Conservation (phyloP, 2,888 invertebrate species). For the Rotaria socialis region DNA sequence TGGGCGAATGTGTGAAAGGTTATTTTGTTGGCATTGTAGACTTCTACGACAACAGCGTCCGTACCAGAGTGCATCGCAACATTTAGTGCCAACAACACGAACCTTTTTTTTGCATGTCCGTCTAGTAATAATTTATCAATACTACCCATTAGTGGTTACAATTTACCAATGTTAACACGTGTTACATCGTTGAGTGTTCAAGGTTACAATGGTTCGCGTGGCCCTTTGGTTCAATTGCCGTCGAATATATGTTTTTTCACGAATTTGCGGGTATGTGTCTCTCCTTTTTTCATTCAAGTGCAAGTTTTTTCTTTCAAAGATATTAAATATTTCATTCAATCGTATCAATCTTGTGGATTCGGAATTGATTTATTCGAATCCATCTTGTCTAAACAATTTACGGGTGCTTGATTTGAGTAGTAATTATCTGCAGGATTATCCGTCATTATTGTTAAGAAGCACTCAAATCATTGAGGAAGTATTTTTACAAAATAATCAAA, state of each 20-base stretch:
- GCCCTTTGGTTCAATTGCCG: not conserved
- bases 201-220: not conserved
- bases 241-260: not conserved
- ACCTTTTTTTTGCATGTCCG: not conserved
- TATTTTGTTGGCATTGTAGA: not conserved
- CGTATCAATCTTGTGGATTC: not conserved
- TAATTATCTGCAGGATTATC: not conserved
- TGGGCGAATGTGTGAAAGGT: too few species aligned
- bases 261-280: too few species aligned
- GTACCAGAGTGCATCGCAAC: not conserved
- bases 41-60: not conserved
- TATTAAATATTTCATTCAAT: not conserved
- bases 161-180: not conserved
- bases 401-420: not conserved
- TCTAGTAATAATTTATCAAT: not conserved
- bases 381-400: not conserved
- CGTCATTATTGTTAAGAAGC: not conserved
- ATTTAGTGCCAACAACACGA: not conserved
- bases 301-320: not conserved
- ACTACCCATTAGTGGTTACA: not conserved
- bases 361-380: not conserved
- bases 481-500: not conserved
- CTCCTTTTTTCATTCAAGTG: not conserved
- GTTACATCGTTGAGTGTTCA: not conserved
- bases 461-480: not conserved